Percentiles rank a stretch among this genome's conserved stretches.
Evolutionary conservation across 2,113 vertebrate genomes (phyloP).

Genomic region (Ceratotherium simum): DNA sequence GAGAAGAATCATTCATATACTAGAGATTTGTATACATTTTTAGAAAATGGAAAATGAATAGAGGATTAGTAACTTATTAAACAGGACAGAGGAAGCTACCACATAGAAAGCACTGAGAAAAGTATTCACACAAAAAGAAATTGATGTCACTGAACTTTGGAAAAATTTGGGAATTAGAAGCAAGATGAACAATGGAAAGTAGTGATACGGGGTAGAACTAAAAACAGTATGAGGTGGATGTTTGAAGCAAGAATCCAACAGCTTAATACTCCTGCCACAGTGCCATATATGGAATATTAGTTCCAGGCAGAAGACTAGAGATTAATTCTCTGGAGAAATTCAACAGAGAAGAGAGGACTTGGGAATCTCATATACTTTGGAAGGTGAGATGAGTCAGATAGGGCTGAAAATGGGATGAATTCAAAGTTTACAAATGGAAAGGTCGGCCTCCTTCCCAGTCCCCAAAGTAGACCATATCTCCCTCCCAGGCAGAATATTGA

Average conservation of each 20-base stretch:
- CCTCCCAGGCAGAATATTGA: background rate
- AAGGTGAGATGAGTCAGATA: background rate
- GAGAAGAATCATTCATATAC: background rate
- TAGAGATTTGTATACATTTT: background rate
- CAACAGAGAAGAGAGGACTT: background rate
- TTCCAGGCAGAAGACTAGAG: background rate
- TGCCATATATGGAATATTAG: background rate
- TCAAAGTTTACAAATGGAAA: constrained; percentile 19
- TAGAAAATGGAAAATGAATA: constrained; percentile 10
- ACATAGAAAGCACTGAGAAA: background rate
- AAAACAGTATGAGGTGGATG: background rate
- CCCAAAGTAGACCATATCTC: background rate
- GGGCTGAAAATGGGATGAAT: background rate
- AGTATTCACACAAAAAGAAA: background rate
- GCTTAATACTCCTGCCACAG: background rate
- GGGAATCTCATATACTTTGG: background rate
- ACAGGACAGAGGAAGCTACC: background rate
- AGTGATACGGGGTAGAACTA: background rate
- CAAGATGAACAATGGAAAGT: background rate
- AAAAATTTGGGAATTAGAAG: background rate
- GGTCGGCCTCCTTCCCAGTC: background rate
- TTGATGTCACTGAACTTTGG: background rate
- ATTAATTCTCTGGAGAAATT: background rate
- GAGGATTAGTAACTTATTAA: background rate
- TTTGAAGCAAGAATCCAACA: constrained; percentile 6